A percentile compares a stretch with the other conserved stretches of the same genome.
phyloP scores from a whole-genome alignment of 1,140 invertebrate species.

The Stenopsyche tienmushanensis region DNA sequence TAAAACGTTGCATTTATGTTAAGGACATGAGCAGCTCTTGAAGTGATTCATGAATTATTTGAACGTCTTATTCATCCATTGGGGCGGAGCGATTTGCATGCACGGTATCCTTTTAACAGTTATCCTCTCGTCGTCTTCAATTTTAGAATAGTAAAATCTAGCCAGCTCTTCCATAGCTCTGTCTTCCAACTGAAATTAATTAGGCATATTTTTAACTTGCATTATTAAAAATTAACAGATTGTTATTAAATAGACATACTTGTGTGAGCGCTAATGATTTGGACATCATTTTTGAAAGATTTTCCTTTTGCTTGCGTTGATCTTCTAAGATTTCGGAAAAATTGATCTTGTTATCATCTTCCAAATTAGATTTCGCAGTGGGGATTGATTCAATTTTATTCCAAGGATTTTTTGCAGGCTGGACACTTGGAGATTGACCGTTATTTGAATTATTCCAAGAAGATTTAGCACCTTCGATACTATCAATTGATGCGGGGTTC shows the following conservation, averaged over 20 bases:
- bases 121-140: slow-evolving; percentile 64
- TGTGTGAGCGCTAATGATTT: slow-evolving; percentile 65
- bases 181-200: slow-evolving; percentile 65
- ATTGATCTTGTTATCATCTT: slow-evolving; percentile 44
- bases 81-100: slow-evolving; percentile 57
- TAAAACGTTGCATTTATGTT: too few species aligned
- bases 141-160: slow-evolving; percentile 62
- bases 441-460: too few species aligned
- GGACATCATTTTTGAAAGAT: slow-evolving; percentile 59
- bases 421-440: slow-evolving; percentile 44
- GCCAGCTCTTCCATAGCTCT: slow-evolving; percentile 70
- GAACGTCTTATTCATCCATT: slow-evolving; percentile 61
- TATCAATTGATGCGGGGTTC: slow-evolving; percentile 23
- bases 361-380: slow-evolving; percentile 44
- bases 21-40: too few species aligned
- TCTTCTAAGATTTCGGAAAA: slow-evolving; percentile 61
- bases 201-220: slow-evolving; percentile 34
- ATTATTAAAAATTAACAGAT: background rate
- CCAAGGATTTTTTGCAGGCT: slow-evolving; percentile 46
- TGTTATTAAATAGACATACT: slow-evolving; percentile 42
- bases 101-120: slow-evolving; percentile 58
- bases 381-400: slow-evolving; percentile 48
- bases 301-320: slow-evolving; percentile 62
- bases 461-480: slow-evolving; percentile 45
- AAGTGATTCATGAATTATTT: too few species aligned